Base-by-base conservation (phyloP, 2,113 vertebrate genomes). In the Upupa epops region DNA sequence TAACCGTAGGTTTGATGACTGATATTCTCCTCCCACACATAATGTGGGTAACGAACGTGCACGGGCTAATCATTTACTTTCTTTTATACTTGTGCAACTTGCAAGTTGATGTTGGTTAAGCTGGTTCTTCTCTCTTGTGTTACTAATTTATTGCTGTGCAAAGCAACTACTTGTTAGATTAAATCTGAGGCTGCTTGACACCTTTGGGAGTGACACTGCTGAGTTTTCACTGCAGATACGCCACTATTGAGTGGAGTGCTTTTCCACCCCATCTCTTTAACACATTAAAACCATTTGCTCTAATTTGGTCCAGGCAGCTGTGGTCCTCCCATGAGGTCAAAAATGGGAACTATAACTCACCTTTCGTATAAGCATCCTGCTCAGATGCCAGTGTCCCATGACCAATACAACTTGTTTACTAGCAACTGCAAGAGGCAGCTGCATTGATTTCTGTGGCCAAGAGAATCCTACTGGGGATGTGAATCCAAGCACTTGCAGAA, bases 361-460 rank as follows among this genome's bases (percentile, higher is more conserved):
- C 40, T 45, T 2, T 19, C 24, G 31, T 11, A 74, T 48, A 82
- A 71, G 24, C 26, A 69, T 13, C 34, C 54, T 65, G 49, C 32
- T 71, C 78, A 52, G 61, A 49, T 85, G 64, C 36, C 4, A 1
- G 28, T 26, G 31, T 56, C 68, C 63, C 28, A 9, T 18, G 59
- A 59, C 68, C 75, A 66, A 26, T 21, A n/a, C 22, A n/a, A 48
- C 56, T 58, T 85, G 49, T 85, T 91, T 85, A 65, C 6, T 8
- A 73, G 40, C 49, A 68, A 24, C 61, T 89, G 42, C 70, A 84
- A 82, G 65, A 86, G 54, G 65, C 90, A 96, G 71, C 81, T 81
- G 60, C 45, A 75, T 87, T 9, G 1, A 49, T 76, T 94, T 83
- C 72, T 80, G 59, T 32, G 64, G 31, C 48, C 63, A 91, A 28